Conservation (phyloP, 2,797 vertebrate genomes). For the Xiphorhynchus erythropygius region DNA sequence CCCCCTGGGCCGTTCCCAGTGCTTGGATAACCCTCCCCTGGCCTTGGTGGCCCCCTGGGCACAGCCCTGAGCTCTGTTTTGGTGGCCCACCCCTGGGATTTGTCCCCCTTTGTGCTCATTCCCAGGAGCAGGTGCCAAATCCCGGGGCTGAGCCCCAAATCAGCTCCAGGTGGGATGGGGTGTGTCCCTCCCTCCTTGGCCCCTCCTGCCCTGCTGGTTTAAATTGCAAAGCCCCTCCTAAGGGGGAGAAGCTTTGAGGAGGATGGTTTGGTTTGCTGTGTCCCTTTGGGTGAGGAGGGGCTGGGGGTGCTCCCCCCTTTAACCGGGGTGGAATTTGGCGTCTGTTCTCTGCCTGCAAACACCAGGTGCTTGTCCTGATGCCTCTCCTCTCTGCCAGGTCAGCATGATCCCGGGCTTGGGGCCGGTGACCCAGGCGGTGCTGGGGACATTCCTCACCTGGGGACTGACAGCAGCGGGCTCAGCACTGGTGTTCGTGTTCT, state of each 20-base stretch:
- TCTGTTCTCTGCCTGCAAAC: accelerated
- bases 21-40: background rate
- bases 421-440: constrained; percentile 85
- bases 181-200: background rate
- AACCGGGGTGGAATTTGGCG: background rate
- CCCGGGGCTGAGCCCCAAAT: background rate
- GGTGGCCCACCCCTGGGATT: accelerated
- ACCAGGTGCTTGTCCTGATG: accelerated
- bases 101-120: accelerated
- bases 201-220: background rate
- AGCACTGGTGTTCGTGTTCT: constrained; percentile 90
- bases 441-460: constrained; percentile 95
- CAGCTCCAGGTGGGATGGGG: accelerated
- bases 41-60: background rate
- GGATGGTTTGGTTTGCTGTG: accelerated
- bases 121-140: background rate
- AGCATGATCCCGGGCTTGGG: constrained; percentile 87
- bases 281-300: background rate
- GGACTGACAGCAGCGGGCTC: constrained; percentile 90
- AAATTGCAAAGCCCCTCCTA: accelerated
- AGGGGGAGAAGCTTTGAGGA: accelerated
- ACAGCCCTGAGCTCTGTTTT: accelerated
- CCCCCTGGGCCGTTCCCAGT: background rate
- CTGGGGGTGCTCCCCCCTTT: accelerated
- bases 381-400: background rate